Evolutionary conservation across 2,113 vertebrate genomes (phyloP).

Genomic region (Phalacrocorax pelagicus): DNA sequence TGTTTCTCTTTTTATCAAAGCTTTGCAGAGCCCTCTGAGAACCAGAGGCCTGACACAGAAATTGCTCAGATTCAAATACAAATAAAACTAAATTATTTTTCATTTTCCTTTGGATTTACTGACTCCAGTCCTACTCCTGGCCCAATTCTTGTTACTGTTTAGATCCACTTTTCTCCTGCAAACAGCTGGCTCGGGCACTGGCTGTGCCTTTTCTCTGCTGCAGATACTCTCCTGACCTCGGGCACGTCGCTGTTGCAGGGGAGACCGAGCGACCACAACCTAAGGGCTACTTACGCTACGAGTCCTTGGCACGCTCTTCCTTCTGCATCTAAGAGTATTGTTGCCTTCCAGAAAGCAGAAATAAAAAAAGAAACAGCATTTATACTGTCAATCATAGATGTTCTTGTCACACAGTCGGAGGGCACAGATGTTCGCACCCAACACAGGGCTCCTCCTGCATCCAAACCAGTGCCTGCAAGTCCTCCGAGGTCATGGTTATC

Average conservation of each 20-base stretch:
- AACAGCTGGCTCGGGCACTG: not conserved
- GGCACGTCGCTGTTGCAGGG: not conserved
- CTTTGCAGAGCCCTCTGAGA: not conserved
- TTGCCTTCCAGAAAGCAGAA: not conserved
- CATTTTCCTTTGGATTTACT: not conserved
- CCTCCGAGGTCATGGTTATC: not conserved
- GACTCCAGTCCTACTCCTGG: accelerated
- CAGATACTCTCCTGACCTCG: not conserved
- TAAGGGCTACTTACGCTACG: not conserved
- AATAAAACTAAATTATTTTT: not conserved
- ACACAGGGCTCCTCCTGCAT: not conserved
- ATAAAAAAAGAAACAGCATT: not conserved
- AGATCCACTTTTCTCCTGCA: not conserved
- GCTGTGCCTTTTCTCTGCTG: not conserved
- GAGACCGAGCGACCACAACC: not conserved
- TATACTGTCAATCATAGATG: not conserved
- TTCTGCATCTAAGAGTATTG: not conserved
- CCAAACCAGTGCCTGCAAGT: not conserved
- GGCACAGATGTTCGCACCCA: not conserved
- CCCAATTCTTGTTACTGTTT: not conserved
- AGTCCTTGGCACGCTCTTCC: not conserved
- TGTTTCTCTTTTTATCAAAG: not conserved
- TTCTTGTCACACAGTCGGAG: not conserved
- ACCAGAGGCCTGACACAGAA: not conserved
- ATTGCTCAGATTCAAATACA: not conserved